Conservation (phyloP, 1,140 invertebrate species). For the Mycetomoellerius zeteki region DNA sequence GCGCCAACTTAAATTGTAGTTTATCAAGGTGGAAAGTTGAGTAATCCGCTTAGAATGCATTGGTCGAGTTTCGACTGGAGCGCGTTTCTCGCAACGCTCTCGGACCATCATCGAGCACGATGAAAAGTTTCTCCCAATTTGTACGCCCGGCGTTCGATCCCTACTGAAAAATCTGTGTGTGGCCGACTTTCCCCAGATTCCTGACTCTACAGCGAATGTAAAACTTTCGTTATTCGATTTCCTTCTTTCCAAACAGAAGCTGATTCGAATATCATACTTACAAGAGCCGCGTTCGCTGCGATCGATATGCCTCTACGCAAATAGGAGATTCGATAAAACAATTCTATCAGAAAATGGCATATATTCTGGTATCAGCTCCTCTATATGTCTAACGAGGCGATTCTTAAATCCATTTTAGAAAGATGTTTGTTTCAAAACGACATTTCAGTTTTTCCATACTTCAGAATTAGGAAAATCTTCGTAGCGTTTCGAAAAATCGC, state of each 20-base stretch:
- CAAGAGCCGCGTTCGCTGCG: not conserved
- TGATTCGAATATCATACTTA: constrained; percentile 26
- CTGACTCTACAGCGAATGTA: not conserved
- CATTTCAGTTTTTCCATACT: not conserved
- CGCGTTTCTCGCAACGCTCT: constrained; percentile 42
- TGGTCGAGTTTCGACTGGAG: constrained; percentile 56
- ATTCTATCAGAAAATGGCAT: not conserved
- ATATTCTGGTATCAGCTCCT: not conserved
- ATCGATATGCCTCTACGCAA: not conserved
- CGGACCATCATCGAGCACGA: too few species aligned
- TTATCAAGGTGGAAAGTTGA: constrained; percentile 69
- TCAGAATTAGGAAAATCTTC: not conserved
- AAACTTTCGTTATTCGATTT: constrained; percentile 25
- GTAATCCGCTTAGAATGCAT: constrained; percentile 61
- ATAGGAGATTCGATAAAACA: constrained; percentile 15
- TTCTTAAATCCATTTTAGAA: not conserved
- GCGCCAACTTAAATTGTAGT: constrained; percentile 62
- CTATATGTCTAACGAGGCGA: not conserved
- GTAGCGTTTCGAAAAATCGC: not conserved
- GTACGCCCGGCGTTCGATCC: constrained; percentile 6
- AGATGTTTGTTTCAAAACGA: not conserved
- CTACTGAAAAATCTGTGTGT: constrained; percentile 55
- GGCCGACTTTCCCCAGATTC: not conserved
- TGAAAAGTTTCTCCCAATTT: constrained; percentile 58
- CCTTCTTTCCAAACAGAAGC: constrained; percentile 8